phyloP scores from a whole-genome alignment of 2,797 vertebrate species.

The Allobates femoralis region DNA sequence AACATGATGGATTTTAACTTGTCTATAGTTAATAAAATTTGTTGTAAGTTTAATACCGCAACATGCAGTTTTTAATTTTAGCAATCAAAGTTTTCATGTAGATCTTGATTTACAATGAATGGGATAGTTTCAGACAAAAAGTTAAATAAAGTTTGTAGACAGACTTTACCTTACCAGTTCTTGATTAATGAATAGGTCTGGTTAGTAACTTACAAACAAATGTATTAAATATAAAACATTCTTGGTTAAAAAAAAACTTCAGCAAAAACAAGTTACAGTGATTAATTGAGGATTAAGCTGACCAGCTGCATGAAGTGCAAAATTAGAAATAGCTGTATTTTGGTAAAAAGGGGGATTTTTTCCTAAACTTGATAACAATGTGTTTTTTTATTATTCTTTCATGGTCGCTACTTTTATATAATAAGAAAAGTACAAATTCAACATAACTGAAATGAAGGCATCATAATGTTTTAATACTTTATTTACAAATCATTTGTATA shows the following conservation, averaged over 20 bases:
- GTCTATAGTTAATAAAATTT: no score
- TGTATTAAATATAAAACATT: slow-evolving; percentile 31
- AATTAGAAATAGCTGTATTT: neutral
- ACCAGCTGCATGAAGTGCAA: slow-evolving; percentile 25
- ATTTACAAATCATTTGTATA: slow-evolving; percentile 14
- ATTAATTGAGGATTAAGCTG: slow-evolving; percentile 38
- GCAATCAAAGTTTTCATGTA: no score
- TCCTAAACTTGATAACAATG: neutral
- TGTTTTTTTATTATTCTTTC: neutral
- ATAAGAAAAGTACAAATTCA: neutral
- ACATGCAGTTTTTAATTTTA: no score
- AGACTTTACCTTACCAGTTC: slow-evolving; percentile 4
- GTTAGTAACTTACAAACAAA: slow-evolving; percentile 32
- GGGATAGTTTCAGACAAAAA: neutral
- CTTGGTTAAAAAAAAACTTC: slow-evolving; percentile 30
- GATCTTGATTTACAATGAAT: neutral
- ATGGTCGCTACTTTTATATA: neutral
- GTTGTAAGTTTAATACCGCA: no score
- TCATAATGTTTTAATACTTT: neutral
- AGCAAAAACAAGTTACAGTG: slow-evolving; percentile 41
- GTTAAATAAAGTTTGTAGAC: neutral
- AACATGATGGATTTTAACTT: no score
- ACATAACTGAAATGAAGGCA: neutral
- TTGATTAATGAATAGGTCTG: slow-evolving; percentile 45
- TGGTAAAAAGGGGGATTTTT: neutral